Evolutionary conservation across 2,888 invertebrate species (phyloP), one percentile per base, ranked within the genome.

Genomic region (Andrena dorsata): DNA sequence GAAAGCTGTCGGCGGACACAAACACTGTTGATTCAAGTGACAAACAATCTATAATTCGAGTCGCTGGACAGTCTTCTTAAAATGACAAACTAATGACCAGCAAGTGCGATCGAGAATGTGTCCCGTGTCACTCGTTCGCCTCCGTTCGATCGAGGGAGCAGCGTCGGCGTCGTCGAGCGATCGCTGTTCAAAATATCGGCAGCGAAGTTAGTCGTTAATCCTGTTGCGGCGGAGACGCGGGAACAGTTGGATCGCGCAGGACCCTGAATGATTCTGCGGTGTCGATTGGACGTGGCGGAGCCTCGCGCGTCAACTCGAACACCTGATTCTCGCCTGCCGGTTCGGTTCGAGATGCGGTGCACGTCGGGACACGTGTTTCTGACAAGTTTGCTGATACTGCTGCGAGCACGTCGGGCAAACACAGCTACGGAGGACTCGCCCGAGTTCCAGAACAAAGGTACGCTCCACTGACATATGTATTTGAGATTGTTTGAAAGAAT

Each of bases 371-470:
- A 91, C 86, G 89, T 91, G 90, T 90, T 92, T 86, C 87, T 93
- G 88, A 90, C 91, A 88, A 89, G 91, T 90, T 89, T 92, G 90
- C 91, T 92, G 91, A 81, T 87, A 82, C 66, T 86, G 30, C 75
- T 88, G 41, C 76, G 80, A 70, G 77, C 76, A 35, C 81, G 77
- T 53, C 81, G 80, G 20, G 72, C 77, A 47, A 64, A 89, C 85
- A 87, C 86, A 86, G 90, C 89, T 85, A 89, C 88, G 73, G 92
- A 91, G 86, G 91, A 89, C 83, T 82, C 88, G 75, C 76, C 86
- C 65, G 92, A 93, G 88, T 91, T 90, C 84, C 89, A 90, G 86
- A 93, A 90, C 91, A 93, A 93, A 92, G 92, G 93, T 93, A 90
- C 32, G 53, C 23, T 16, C 8, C 13, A 8, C 16, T 32, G n/a